A percentile compares a stretch with the other conserved stretches of the same genome.
phyloP scores from a whole-genome alignment of 2,888 invertebrate species.

The Hymenopus coronatus region DNA sequence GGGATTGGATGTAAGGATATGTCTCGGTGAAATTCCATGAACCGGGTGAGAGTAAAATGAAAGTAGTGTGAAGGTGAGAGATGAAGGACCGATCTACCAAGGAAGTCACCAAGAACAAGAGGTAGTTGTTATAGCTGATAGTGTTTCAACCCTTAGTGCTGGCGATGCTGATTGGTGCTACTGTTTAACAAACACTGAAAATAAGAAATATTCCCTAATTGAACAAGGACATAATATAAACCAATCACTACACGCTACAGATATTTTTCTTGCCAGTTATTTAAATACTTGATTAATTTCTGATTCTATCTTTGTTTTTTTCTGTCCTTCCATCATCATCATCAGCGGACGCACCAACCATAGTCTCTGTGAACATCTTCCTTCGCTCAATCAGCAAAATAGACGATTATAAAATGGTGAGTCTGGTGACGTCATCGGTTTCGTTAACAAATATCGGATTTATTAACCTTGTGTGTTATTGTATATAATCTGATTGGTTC shows the following conservation, averaged over 20 bases:
- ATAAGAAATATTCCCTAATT: background rate
- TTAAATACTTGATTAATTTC: constrained; percentile 22
- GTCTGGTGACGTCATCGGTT: constrained; percentile 49
- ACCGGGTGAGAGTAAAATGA: background rate
- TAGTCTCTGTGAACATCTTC: constrained; percentile 91
- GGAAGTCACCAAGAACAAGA: background rate
- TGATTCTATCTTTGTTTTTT: constrained; percentile 26
- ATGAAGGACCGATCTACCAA: background rate
- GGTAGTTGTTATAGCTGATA: background rate
- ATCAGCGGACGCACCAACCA: constrained; percentile 76
- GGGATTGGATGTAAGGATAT: background rate
- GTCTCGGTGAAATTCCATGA: background rate
- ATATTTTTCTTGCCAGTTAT: constrained; percentile 11
- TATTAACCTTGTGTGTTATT: constrained; percentile 18
- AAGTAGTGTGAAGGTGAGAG: background rate
- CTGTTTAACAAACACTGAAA: background rate
- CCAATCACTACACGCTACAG: background rate
- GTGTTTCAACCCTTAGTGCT: background rate
- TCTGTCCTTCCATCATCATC: constrained; percentile 25
- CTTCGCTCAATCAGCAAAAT: constrained; percentile 98
- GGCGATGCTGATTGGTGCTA: background rate
- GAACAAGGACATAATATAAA: background rate
- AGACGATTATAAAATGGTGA: constrained; percentile 99
- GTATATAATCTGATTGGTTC: constrained; percentile 20
- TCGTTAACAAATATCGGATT: constrained; percentile 11